These are phyloP conservation scores for Desoria tigrina DNA, from an alignment of 2,888 invertebrate genomes.

Conservation along the genomic window DNA sequence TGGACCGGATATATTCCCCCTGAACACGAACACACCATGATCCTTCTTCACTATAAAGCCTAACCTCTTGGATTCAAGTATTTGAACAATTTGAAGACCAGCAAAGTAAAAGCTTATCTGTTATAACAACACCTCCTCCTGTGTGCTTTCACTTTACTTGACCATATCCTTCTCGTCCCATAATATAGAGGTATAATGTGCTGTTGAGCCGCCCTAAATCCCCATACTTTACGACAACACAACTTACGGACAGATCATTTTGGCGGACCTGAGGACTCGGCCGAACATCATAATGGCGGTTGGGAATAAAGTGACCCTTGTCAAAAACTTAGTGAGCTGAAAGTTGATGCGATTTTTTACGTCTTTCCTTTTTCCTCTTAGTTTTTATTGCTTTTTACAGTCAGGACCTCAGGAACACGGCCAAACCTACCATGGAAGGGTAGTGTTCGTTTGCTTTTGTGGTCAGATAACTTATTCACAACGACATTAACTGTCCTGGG, in stretches of 20 bases:
- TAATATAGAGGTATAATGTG: not conserved
- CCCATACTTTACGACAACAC: slow-evolving; percentile 22
- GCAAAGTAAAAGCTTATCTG: too few relatives aligned
- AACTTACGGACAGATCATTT: slow-evolving; percentile 17
- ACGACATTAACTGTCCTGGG: too few relatives aligned
- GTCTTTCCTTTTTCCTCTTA: not conserved
- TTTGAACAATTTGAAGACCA: too few relatives aligned
- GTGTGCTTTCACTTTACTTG: too few relatives aligned
- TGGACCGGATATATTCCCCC: too few relatives aligned
- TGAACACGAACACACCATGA: too few relatives aligned
- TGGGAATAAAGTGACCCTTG: slow-evolving; percentile 19
- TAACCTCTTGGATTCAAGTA: too few relatives aligned
- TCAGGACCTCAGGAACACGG: not conserved
- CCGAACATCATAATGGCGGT: not conserved
- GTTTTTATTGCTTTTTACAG: slow-evolving; percentile 9
- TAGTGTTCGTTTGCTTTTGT: not conserved
- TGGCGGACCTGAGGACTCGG: not conserved
- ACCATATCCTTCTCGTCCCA: too few relatives aligned
- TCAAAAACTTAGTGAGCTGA: slow-evolving; percentile 18
- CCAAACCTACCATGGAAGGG: not conserved
- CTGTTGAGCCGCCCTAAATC: slow-evolving; percentile 7
- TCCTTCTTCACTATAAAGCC: too few relatives aligned
- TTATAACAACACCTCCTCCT: too few relatives aligned
- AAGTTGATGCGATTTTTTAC: slow-evolving; percentile 14
- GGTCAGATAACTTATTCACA: slow-evolving; percentile 5